Conservation (phyloP, 2,113 vertebrate genomes). For the Campylorhamphus procurvoides region DNA sequence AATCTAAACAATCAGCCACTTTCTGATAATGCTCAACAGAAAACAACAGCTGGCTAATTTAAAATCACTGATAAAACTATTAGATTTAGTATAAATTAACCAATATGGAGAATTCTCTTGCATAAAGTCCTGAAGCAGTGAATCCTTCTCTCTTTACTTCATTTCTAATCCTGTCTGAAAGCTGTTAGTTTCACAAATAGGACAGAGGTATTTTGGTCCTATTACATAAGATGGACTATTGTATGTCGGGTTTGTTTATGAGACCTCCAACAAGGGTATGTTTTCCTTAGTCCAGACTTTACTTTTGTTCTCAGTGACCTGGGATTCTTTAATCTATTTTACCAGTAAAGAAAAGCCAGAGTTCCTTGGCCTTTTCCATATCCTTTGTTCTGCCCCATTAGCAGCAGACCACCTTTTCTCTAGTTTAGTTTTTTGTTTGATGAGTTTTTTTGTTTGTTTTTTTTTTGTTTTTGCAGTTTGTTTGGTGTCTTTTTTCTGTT, state of each 20-base stretch:
- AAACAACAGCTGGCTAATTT: conserved; percentile 41
- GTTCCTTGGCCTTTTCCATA: not conserved
- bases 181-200: not conserved
- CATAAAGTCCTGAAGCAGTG: not conserved
- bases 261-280: fast-evolving
- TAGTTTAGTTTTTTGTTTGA: not conserved
- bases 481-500: not conserved
- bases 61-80: not conserved
- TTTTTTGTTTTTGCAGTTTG: no score
- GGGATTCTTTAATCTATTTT: not conserved
- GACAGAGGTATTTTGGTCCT: not conserved
- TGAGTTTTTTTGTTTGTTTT: not conserved
- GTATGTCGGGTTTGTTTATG: not conserved
- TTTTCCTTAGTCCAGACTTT: not conserved
- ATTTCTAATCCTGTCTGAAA: not conserved
- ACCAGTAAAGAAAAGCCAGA: not conserved
- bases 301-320: not conserved
- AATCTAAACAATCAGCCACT: conserved; percentile 24
- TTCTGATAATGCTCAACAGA: not conserved
- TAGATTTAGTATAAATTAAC: not conserved
- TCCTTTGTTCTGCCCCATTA: not conserved
- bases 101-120: not conserved
- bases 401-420: not conserved
- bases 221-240: not conserved
- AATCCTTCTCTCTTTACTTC: not conserved